phyloP scores from a whole-genome alignment of 1,140 invertebrate species.

The Dufourea novaeangliae region DNA sequence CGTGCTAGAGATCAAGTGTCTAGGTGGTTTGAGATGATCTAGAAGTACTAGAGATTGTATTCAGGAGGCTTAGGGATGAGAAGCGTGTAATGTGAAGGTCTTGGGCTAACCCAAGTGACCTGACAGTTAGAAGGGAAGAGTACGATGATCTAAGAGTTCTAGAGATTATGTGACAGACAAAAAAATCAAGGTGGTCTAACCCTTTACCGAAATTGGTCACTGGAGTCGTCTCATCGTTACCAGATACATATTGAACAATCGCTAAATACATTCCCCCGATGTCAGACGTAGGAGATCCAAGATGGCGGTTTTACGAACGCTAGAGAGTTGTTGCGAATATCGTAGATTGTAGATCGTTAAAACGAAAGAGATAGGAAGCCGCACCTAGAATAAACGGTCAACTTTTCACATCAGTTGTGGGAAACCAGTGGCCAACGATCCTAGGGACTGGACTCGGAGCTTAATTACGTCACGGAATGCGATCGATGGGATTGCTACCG shows the following conservation, averaged over 20 bases:
- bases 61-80: too few species aligned
- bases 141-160: too few species aligned
- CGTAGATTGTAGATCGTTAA: slow-evolving; percentile 3
- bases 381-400: slow-evolving; percentile 14
- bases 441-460: neutral
- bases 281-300: slow-evolving; percentile 1
- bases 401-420: slow-evolving; percentile 29
- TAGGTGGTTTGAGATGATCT: too few species aligned
- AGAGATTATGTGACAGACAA: too few species aligned
- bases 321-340: neutral
- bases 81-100: too few species aligned
- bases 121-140: too few species aligned
- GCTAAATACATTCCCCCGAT: slow-evolving; percentile 1
- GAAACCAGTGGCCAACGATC: slow-evolving; percentile 28
- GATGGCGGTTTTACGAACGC: neutral
- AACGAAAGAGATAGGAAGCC: slow-evolving; percentile 31
- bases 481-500: neutral
- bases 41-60: too few species aligned
- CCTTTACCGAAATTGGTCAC: too few species aligned
- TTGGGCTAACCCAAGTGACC: too few species aligned
- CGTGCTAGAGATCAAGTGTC: too few species aligned
- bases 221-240: too few species aligned
- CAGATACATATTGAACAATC: neutral
- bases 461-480: slow-evolving; percentile 10
- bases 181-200: too few species aligned